Conservation (phyloP, 1,140 invertebrate genomes). For the Goniozus legneri region DNA sequence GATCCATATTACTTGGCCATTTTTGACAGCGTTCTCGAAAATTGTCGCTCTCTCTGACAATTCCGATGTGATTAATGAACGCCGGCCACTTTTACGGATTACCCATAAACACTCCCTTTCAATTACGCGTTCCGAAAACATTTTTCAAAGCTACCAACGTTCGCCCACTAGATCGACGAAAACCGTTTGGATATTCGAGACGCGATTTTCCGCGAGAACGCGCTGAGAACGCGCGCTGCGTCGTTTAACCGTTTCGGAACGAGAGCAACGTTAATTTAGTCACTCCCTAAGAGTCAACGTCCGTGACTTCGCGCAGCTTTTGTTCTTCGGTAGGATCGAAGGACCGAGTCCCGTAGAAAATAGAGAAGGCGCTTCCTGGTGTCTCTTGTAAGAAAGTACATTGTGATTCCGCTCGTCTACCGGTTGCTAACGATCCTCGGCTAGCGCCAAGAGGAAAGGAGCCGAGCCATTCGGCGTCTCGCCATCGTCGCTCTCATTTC, state of each 20-base stretch:
- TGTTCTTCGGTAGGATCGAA: conserved; percentile 24
- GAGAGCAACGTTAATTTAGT: background rate
- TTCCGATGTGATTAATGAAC: no score
- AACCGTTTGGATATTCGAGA: no score
- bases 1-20: no score
- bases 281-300: conserved; percentile 1
- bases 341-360: conserved; percentile 34
- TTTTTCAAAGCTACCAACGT: no score
- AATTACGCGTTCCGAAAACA: no score
- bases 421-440: conserved; percentile 51
- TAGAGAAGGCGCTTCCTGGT: conserved; percentile 23
- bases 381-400: conserved; percentile 49
- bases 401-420: conserved; percentile 52
- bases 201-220: no score
- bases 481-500: conserved; percentile 24
- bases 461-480: conserved; percentile 9
- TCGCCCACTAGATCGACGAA: no score
- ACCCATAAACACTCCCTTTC: no score
- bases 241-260: background rate
- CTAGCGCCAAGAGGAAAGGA: conserved; percentile 26
- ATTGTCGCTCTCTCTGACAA: no score
- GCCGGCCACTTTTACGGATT: no score
- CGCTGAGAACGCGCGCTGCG: no score
- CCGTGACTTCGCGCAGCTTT: conserved; percentile 2
- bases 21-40: no score